Evolutionary conservation across 2,113 vertebrate genomes (phyloP).

Genomic region (Nothoprocta pentlandii): DNA sequence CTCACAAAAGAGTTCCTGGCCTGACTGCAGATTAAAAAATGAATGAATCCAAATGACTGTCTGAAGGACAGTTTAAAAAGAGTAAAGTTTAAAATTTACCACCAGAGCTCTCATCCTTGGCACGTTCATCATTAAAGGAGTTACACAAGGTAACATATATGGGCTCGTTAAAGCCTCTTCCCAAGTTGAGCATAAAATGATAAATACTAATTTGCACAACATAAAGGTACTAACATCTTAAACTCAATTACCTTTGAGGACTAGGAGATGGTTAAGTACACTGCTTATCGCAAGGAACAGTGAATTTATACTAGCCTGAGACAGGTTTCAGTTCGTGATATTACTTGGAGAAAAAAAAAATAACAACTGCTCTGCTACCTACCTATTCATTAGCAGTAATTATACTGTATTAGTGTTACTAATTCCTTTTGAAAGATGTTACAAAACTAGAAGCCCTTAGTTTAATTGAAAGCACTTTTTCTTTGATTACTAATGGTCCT

Average conservation of each 20-base stretch:
- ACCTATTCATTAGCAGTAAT: conserved; percentile 30
- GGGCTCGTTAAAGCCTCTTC: background rate
- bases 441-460: background rate
- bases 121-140: background rate
- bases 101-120: background rate
- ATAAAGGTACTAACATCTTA: background rate
- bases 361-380: background rate
- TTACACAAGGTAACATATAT: rapidly evolving
- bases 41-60: background rate
- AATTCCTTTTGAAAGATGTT: conserved; percentile 19
- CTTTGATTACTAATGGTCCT: conserved; percentile 7
- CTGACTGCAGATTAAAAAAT: background rate
- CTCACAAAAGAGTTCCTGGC: background rate
- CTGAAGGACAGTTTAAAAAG: background rate
- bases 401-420: background rate
- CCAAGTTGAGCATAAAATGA: background rate
- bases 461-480: conserved; percentile 29
- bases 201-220: background rate
- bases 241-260: background rate
- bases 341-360: background rate
- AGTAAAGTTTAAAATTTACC: background rate
- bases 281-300: background rate
- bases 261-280: background rate
- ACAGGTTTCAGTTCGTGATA: background rate
- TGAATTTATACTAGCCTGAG: background rate